Base-by-base conservation (phyloP, 2,113 vertebrate genomes). In the Castor canadensis region DNA sequence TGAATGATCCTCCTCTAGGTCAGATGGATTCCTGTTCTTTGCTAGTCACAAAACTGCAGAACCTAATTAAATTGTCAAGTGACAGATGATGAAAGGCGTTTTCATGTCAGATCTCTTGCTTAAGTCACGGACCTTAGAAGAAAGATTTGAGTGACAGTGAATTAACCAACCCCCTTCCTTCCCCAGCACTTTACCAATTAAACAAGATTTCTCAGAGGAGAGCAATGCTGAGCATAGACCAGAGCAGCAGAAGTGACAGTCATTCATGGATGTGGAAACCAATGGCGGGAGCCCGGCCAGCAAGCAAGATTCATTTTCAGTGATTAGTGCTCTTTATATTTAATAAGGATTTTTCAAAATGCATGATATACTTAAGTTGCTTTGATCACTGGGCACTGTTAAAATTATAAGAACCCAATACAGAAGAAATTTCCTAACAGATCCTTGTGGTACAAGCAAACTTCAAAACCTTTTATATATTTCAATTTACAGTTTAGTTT, bases 41-140 rank as follows among this genome's bases (percentile, higher is more conserved):
- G 5, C 56, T 75, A 12, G 62, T 45, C 64, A 58, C 43, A 62
- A 58, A 89, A 91, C 83, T 43, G 43, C 79, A 9, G 5, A 67
- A 87, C 58, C 91, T 89, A 95, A 97, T 93, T 95, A 96, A 95
- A 80, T 64, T 94, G 87, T 91, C 89, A 35, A 94, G 52, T 79
- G 93, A 76, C 69, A 82, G 76, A 84, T 45, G 64, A 96, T 94
- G 62, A 83, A 93, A 95, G 83, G 24, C 86, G 87, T 79, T 80
- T 69, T 82, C 43, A 76, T 56, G 58, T 80, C 71, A 91, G 79
- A 60, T 66, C 49, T 28, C 81, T 81, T 47, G 73, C 75, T 86
- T 67, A 0, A 8, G n/a, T 76, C 94, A 89, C 5, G 1, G 38
- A 76, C 56, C 69, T 94, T 85, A 47, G 43, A 86, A 77, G 81